Percentiles rank a stretch among this genome's conserved stretches.
phyloP scores from a whole-genome alignment of 2,888 invertebrate species.

The Eudasyphora cyanicolor region DNA sequence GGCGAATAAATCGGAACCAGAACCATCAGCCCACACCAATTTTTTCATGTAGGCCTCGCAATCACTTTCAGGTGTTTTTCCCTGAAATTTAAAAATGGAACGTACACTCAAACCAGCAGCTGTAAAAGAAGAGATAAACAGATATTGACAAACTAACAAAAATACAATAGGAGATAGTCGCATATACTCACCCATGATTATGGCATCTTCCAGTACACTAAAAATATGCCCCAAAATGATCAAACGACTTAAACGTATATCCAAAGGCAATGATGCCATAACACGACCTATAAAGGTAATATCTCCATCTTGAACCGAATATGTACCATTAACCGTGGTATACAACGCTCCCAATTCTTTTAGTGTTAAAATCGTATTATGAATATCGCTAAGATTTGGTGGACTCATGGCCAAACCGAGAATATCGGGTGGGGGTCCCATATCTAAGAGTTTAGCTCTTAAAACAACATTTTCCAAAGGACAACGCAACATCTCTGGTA shows the following conservation, averaged over 20 bases:
- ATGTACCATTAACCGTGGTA: conserved; percentile 81
- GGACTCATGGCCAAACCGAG: conserved; percentile 92
- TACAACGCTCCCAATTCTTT: conserved; percentile 93
- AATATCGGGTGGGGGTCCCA: conserved; percentile 89
- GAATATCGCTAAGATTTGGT: conserved; percentile 90
- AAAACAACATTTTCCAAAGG: conserved; percentile 91
- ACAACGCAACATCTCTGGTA: conserved; percentile 89
- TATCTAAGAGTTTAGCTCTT: conserved; percentile 89
- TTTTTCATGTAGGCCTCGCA: conserved; percentile 88
- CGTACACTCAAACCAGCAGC: conserved; percentile 91
- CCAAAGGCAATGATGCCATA: conserved; percentile 91
- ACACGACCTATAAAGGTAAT: conserved; percentile 92
- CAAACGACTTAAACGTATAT: conserved; percentile 90
- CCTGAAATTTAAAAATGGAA: conserved; percentile 86
- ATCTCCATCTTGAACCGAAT: conserved; percentile 87
- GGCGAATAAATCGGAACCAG: conserved; percentile 90
- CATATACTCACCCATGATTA: conserved; percentile 86
- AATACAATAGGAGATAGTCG: conserved; percentile 14
- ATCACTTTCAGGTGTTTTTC: conserved; percentile 78
- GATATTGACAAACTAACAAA: not conserved
- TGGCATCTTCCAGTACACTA: conserved; percentile 90
- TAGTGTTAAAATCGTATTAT: conserved; percentile 89
- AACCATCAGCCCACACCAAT: conserved; percentile 90
- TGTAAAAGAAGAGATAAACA: conserved; percentile 72
- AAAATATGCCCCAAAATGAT: conserved; percentile 93